Conservation (phyloP, 2,888 invertebrate genomes). For the Drosophila flavopinicola region DNA sequence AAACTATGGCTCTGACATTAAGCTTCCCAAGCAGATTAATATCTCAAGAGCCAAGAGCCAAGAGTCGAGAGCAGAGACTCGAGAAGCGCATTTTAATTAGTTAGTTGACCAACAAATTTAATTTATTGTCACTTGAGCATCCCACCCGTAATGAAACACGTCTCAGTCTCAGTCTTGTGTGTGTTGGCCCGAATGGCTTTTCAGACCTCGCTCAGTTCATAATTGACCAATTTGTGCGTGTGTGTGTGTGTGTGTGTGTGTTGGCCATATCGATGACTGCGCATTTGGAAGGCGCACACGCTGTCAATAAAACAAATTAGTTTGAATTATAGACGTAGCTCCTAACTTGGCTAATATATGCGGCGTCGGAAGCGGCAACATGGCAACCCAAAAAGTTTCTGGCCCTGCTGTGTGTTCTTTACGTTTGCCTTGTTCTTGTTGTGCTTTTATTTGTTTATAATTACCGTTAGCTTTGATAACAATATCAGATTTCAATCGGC, state of each 20-base stretch:
- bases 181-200: conserved; percentile 11
- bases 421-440: conserved; percentile 42
- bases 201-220: conserved; percentile 44
- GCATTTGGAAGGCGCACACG: conserved; percentile 63
- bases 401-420: conserved; percentile 42
- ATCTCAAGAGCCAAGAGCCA: conserved; percentile 61
- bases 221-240: conserved; percentile 75
- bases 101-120: conserved; percentile 70
- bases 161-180: conserved; percentile 12
- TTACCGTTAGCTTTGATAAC: conserved; percentile 81
- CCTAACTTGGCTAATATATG: conserved; percentile 72
- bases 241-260: conserved; percentile 36
- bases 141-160: conserved; percentile 77
- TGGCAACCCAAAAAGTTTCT: neutral
- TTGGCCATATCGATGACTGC: conserved; percentile 42
- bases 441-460: conserved; percentile 81
- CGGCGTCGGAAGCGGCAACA: conserved; percentile 72
- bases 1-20: conserved; percentile 58
- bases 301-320: conserved; percentile 82
- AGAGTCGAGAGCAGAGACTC: conserved; percentile 23
- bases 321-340: conserved; percentile 78
- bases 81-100: conserved; percentile 80
- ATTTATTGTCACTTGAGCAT: conserved; percentile 82
- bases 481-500: conserved; percentile 78
- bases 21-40: conserved; percentile 81